Evolutionary conservation across 30 jellyfish, hydroid and myxozoan species (phyloP), one percentile per base, ranked within the genome.

Genomic region (Pelagia noctiluca): DNA sequence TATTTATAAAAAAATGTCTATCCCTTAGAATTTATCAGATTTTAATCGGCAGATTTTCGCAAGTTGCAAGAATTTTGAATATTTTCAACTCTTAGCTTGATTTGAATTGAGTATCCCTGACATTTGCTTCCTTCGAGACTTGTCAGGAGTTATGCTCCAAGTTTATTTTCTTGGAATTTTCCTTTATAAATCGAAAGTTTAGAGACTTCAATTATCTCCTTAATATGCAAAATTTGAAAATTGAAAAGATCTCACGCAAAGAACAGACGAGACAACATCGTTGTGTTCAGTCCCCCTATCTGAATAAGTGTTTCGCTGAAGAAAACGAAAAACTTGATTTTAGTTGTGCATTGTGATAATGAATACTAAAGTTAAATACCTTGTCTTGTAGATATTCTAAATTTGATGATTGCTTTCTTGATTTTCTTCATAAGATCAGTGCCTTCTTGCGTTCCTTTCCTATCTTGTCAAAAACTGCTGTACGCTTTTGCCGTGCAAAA

Each of bases 31-130:
- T n/a, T n/a, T n/a, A n/a, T n/a, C n/a, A n/a, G n/a, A n/a, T n/a
- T n/a, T n/a, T n/a, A n/a, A 42, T 42, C 57, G 57, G 57, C 57
- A 42, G 57, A 16, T 42, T 42, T 42, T 42, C 57, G 57, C 57
- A 42, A 42, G 16, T 42, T 42, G 57, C 57, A 5, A 5, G 57
- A 42, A 42, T 42, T 42, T 42, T 42, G 57, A 42, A 42, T 42
- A 42, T 42, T 42, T 42, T 42, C 12, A 42, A 42, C 57, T 42
- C 57, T 42, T 5, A 42, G 57, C 16, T 42, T 42, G 57, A 42
- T 42, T 42, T 42, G 57, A 42, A 42, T 42, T 42, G 57, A 42
- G 57, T 42, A 5, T 42, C 12, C 57, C 8, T 42, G 57, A 42
- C 57, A 42, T 42, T 42, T 42, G 57, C 57, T 42, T 42, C 57